phyloP scores from a whole-genome alignment of 2,888 invertebrate species.

The Conomelus anceps region DNA sequence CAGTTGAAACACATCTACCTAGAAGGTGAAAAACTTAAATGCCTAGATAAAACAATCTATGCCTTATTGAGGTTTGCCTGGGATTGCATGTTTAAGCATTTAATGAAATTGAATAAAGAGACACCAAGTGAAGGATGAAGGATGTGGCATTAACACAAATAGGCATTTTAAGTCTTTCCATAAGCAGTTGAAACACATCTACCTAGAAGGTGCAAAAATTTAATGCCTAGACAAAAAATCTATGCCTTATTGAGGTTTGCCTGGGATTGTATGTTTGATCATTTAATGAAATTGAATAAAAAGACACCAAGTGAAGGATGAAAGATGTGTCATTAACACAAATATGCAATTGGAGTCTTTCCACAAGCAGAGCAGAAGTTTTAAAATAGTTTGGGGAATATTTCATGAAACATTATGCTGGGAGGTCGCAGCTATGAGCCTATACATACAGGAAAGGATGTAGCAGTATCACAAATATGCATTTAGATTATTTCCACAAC shows the following conservation, averaged over 20 bases:
- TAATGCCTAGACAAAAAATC: slow-evolving; percentile 29
- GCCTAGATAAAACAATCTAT: too few relatives aligned
- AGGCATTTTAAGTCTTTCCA: slow-evolving; percentile 32
- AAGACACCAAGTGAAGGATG: neutral
- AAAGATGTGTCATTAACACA: too few relatives aligned
- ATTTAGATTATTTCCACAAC: slow-evolving; percentile 27
- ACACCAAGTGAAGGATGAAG: too few relatives aligned
- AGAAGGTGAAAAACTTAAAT: too few relatives aligned
- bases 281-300: neutral
- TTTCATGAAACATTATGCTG: slow-evolving; percentile 29
- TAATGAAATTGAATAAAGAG: too few relatives aligned
- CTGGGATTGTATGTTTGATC: slow-evolving; percentile 10
- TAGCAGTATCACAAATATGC: too few relatives aligned
- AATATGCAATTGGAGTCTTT: neutral
- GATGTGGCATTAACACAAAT: slow-evolving; percentile 30
- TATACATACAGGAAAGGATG: slow-evolving; percentile 19
- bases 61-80: too few relatives aligned
- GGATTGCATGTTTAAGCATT: too few relatives aligned
- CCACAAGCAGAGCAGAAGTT: slow-evolving; percentile 32
- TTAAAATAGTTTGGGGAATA: slow-evolving; percentile 26
- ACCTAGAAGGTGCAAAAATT: slow-evolving; percentile 29
- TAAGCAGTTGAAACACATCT: slow-evolving; percentile 30
- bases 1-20: slow-evolving; percentile 29
- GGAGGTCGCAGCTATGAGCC: slow-evolving; percentile 29
- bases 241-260: slow-evolving; percentile 24